Conservation (phyloP, 2,113 vertebrate species). For the Rhea americana region DNA sequence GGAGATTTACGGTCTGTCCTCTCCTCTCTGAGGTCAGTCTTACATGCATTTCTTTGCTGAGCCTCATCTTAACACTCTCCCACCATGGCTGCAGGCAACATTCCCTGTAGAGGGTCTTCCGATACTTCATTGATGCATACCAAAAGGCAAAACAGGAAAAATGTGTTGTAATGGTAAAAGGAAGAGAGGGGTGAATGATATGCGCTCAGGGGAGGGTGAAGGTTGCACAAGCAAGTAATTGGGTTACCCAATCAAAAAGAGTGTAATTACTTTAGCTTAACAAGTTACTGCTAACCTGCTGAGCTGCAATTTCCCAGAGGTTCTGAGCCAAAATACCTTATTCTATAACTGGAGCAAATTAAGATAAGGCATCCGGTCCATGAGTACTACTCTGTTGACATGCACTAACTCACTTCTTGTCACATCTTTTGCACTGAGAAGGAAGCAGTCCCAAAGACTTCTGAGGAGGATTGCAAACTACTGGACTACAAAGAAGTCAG, state of each 20-base stretch:
- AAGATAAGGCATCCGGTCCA: neutral
- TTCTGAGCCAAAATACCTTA: neutral
- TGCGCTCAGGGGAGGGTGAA: neutral
- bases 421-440: neutral
- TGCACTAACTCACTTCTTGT: rapidly evolving
- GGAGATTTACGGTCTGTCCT: neutral
- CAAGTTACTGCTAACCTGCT: neutral
- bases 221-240: constrained; percentile 8
- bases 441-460: neutral
- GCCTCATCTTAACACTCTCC: neutral
- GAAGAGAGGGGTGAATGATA: rapidly evolving
- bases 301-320: neutral
- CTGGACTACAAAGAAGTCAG: neutral
- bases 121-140: neutral
- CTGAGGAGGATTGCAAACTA: neutral
- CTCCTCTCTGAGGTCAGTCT: neutral
- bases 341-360: neutral
- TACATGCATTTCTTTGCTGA: neutral
- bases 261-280: neutral
- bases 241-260: constrained; percentile 2
- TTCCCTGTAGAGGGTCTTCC: neutral
- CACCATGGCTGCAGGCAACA: rapidly evolving
- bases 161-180: neutral
- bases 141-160: constrained; percentile 18
- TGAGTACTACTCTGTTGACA: neutral